Conservation (phyloP, 1,140 invertebrate species). For the Drosophila azteca region DNA sequence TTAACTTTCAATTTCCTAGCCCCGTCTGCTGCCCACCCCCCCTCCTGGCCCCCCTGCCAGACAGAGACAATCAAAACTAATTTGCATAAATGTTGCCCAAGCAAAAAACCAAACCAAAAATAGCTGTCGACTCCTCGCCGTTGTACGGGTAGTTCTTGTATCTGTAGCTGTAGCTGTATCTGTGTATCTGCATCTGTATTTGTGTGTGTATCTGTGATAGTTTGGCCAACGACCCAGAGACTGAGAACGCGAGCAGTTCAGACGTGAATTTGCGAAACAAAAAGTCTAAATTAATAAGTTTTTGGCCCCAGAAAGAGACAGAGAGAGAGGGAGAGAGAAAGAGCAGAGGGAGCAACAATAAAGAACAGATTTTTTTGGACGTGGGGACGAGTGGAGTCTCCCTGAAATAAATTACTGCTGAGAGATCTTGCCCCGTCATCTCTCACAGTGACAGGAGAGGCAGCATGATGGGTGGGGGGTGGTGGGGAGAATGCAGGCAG, state of each 20-base stretch:
- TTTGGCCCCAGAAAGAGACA: slow-evolving; percentile 33
- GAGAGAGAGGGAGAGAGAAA: neutral
- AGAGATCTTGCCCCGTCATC: slow-evolving; percentile 42
- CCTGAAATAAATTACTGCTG: slow-evolving; percentile 51
- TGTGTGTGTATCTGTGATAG: slow-evolving; percentile 41
- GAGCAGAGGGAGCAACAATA: slow-evolving; percentile 45
- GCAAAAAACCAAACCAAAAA: slow-evolving; percentile 61
- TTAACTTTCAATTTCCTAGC: slow-evolving; percentile 81
- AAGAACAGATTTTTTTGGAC: slow-evolving; percentile 61
- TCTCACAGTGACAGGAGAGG: slow-evolving; percentile 39
- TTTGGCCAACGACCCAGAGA: slow-evolving; percentile 68
- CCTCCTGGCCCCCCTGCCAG: neutral
- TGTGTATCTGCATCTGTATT: too few relatives aligned
- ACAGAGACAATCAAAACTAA: slow-evolving; percentile 79
- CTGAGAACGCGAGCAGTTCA: slow-evolving; percentile 4
- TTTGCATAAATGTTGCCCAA: slow-evolving; percentile 80
- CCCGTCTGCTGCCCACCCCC: neutral
- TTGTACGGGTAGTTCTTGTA: neutral
- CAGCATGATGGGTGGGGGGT: slow-evolving; percentile 3
- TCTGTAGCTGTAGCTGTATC: neutral
- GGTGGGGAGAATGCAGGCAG: slow-evolving; percentile 27
- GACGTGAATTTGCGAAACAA: slow-evolving; percentile 75
- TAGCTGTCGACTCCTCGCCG: slow-evolving; percentile 42
- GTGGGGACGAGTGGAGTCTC: slow-evolving; percentile 9
- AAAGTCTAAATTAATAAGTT: slow-evolving; percentile 81